Evolutionary conservation across 2,113 vertebrate species (phyloP).

Genomic region (Zosterops borbonicus): DNA sequence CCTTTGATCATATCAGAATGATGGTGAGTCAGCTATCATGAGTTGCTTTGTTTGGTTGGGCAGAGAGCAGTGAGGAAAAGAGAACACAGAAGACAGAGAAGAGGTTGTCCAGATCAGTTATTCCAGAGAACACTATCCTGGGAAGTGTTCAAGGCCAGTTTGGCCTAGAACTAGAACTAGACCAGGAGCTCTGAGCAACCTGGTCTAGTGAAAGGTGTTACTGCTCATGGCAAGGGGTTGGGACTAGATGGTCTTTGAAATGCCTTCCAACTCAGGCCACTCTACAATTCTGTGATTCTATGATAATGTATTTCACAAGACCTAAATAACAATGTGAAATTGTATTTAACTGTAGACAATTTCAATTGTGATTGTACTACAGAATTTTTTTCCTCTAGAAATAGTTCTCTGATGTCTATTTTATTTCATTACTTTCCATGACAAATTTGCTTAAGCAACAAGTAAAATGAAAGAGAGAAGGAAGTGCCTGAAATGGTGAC

Average conservation of each 20-base stretch:
- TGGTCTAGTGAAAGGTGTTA: not conserved
- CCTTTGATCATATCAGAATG: not conserved
- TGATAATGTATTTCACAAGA: not conserved
- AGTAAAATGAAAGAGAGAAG: not conserved
- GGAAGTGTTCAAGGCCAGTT: not conserved
- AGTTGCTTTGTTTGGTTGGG: not conserved
- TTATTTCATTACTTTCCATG: not conserved
- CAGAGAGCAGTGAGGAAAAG: not conserved
- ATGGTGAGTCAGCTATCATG: not conserved
- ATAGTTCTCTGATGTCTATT: not conserved
- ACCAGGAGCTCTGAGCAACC: not conserved
- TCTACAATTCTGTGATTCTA: not conserved
- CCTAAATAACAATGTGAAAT: not conserved
- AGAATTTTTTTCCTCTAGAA: not conserved
- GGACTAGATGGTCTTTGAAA: not conserved
- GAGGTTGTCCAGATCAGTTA: not conserved
- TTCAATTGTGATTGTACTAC: not conserved
- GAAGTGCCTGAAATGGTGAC: not conserved
- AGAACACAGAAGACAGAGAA: not conserved
- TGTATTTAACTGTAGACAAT: not conserved
- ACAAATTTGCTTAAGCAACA: not conserved
- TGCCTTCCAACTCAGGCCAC: not conserved
- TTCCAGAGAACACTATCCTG: not conserved
- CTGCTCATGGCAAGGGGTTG: fast-evolving
- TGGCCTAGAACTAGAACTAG: not conserved